These are phyloP conservation scores for Onychostruthus taczanowskii DNA, from an alignment of 2,113 vertebrate species.

Conservation along the genomic window DNA sequence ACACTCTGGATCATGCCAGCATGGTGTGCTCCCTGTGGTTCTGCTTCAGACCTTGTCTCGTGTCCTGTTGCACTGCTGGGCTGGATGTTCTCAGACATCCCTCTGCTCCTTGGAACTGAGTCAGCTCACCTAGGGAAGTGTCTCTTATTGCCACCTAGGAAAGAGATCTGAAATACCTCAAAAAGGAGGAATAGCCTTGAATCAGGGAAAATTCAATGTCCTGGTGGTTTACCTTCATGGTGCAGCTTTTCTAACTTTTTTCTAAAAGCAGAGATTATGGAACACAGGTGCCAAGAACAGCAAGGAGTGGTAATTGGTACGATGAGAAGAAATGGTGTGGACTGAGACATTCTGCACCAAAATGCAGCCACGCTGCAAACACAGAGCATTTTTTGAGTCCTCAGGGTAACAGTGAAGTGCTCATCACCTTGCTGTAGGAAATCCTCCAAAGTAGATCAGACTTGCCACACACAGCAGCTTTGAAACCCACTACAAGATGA, in stretches of 20 bases:
- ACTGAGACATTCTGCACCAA: not conserved
- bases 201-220: not conserved
- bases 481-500: not conserved
- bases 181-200: not conserved
- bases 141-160: not conserved
- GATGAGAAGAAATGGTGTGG: not conserved
- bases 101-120: not conserved
- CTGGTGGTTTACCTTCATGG: not conserved
- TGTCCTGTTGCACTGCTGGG: not conserved
- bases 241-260: not conserved
- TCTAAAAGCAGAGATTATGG: not conserved
- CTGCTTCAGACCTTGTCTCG: not conserved
- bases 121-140: not conserved
- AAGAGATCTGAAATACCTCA: not conserved
- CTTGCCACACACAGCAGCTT: not conserved
- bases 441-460: not conserved
- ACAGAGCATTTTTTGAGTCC: not conserved
- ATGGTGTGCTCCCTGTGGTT: accelerated
- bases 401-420: not conserved
- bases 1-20: accelerated
- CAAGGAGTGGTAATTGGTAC: not conserved
- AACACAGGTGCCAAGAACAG: not conserved
- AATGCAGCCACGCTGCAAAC: not conserved
- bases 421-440: not conserved
- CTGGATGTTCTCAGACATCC: not conserved